Evolutionary conservation across 2,888 invertebrate species (phyloP).

Genomic region (Campopleginae sp.): DNA sequence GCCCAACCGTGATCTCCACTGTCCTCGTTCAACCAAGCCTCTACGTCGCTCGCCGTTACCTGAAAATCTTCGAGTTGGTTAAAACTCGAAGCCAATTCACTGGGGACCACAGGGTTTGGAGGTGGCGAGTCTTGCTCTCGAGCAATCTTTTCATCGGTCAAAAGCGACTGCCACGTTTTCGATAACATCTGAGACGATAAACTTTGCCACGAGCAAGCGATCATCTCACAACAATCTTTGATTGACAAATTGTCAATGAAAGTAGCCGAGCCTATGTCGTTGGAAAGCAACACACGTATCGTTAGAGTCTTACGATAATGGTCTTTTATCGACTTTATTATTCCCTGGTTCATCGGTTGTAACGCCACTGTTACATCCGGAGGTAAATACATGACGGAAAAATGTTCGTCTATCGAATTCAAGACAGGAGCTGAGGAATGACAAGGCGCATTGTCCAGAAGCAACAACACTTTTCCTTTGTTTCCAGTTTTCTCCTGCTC

Average conservation of each 20-base stretch:
- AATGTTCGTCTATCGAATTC: conserved; percentile 21
- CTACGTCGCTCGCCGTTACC: conserved; percentile 6
- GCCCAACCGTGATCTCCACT: conserved; percentile 25
- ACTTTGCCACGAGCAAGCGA: conserved; percentile 25
- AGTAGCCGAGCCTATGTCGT: background rate
- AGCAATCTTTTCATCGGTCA: conserved; percentile 1
- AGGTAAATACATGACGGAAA: conserved; percentile 18
- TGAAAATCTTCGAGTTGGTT: conserved; percentile 17
- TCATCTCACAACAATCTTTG: conserved; percentile 28
- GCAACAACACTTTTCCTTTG: conserved; percentile 32
- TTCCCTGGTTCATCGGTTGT: conserved; percentile 23
- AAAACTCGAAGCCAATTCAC: conserved; percentile 10
- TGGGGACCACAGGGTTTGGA: background rate
- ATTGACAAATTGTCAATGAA: conserved; percentile 15
- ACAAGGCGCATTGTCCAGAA: conserved; percentile 33
- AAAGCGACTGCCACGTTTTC: conserved; percentile 13
- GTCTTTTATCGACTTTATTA: conserved; percentile 11
- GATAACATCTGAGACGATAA: background rate
- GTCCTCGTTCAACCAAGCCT: conserved; percentile 17
- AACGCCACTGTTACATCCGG: conserved; percentile 9
- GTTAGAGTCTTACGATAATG: conserved; percentile 18
- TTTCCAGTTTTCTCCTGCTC: conserved; percentile 28
- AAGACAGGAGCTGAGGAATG: conserved; percentile 11
- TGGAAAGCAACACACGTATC: conserved; percentile 11
- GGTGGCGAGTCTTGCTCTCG: background rate